phyloP scores from a whole-genome alignment of 2,888 invertebrate genomes.

The Plusia festucae region DNA sequence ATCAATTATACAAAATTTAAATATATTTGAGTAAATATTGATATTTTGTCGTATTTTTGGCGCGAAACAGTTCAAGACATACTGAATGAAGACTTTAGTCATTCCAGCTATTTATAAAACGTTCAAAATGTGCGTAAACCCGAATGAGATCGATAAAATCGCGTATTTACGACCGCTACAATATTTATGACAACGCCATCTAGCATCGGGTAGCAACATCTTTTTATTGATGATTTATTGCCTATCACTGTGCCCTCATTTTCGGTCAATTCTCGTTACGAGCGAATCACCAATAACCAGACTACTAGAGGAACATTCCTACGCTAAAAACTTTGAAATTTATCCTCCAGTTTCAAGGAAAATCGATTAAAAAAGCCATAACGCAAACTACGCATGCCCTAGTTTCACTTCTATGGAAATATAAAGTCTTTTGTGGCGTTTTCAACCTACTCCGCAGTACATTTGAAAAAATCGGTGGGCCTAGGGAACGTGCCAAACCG shows the following conservation, averaged over 20 bases:
- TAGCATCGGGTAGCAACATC: constrained; percentile 77
- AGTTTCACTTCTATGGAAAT: constrained; percentile 81
- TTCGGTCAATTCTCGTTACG: constrained; percentile 73
- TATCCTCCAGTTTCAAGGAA: constrained; percentile 74
- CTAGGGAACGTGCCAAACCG: constrained; percentile 82
- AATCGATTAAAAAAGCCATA: constrained; percentile 72
- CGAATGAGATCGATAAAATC: background rate
- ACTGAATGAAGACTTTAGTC: constrained; percentile 11
- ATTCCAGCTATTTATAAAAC: background rate
- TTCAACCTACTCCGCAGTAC: constrained; percentile 64
- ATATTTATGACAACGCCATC: constrained; percentile 74
- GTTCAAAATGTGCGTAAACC: background rate
- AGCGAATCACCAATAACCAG: constrained; percentile 62
- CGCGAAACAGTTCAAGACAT: constrained; percentile 25
- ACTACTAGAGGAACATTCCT: constrained; percentile 45
- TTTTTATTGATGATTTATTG: constrained; percentile 63
- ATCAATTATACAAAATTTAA: background rate
- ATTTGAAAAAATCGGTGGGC: constrained; percentile 82
- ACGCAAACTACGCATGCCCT: constrained; percentile 76
- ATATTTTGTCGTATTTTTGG: constrained; percentile 31
- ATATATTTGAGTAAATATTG: constrained; percentile 23
- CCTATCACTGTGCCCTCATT: constrained; percentile 75
- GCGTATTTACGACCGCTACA: background rate
- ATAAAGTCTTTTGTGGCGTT: constrained; percentile 79
- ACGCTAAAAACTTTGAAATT: constrained; percentile 58